These are phyloP conservation scores for Pristis pectinata DNA, from an alignment of 2,797 vertebrate species.

Conservation along the genomic window DNA sequence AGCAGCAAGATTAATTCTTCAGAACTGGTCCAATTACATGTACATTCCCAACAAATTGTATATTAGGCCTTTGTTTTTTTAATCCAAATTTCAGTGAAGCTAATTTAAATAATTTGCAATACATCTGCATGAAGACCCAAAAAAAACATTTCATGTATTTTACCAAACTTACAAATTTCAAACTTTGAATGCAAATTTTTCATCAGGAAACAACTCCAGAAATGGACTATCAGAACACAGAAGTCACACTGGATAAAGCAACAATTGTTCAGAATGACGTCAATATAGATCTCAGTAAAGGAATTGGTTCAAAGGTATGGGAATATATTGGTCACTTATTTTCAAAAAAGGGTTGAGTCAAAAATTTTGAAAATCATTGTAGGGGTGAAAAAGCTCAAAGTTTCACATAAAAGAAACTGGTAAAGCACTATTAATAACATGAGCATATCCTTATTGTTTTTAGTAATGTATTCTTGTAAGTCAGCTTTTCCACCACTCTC, in stretches of 20 bases:
- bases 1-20: background rate
- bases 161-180: background rate
- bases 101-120: background rate
- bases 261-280: background rate
- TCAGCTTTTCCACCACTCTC: background rate
- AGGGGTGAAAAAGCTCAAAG: background rate
- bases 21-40: too few relatives aligned
- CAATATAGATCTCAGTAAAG: background rate
- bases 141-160: background rate
- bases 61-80: background rate
- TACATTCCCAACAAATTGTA: background rate
- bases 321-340: background rate
- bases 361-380: background rate
- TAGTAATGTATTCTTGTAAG: background rate
- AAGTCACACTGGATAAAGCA: background rate
- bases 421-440: background rate
- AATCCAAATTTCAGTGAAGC: background rate
- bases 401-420: background rate
- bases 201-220: background rate
- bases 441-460: background rate
- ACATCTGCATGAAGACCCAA: background rate
- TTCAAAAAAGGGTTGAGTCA: background rate
- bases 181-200: background rate
- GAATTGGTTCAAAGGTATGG: conserved; percentile 31
- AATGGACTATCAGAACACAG: background rate